Evolutionary conservation across 2,888 invertebrate genomes (phyloP).

Genomic region (Julus scandinavius): DNA sequence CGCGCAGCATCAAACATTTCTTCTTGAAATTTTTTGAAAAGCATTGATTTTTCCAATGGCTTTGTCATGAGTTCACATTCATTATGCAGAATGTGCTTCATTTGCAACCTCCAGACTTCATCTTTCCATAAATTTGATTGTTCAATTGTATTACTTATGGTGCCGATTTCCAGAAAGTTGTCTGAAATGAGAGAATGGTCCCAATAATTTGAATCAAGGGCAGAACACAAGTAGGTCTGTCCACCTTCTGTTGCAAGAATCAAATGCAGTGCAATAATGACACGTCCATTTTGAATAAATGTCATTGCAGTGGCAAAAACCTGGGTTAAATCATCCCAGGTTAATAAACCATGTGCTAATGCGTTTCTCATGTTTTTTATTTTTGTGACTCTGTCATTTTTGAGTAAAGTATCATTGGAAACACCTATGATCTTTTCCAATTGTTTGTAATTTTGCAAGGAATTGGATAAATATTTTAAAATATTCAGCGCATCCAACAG

Average conservation of each 20-base stretch:
- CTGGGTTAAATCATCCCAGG: neutral
- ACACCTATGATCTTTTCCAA: neutral
- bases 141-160: neutral
- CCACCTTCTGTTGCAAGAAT: neutral
- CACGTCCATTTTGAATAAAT: neutral
- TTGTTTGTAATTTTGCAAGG: neutral
- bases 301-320: slow-evolving; percentile 9
- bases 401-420: neutral
- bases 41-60: neutral
- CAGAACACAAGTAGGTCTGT: neutral
- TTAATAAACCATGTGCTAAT: neutral
- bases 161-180: neutral
- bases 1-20: neutral
- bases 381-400: neutral
- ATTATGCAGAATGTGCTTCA: neutral
- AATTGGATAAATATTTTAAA: neutral
- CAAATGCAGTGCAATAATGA: neutral
- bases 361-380: slow-evolving; percentile 13
- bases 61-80: neutral
- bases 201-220: slow-evolving; percentile 13
- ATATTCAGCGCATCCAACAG: neutral
- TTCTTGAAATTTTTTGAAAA: neutral
- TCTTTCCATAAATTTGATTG: slow-evolving; percentile 2
- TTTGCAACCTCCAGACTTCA: neutral
- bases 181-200: neutral